Evolutionary conservation across 2,113 vertebrate genomes (phyloP).

Genomic region (Scalopus aquaticus): DNA sequence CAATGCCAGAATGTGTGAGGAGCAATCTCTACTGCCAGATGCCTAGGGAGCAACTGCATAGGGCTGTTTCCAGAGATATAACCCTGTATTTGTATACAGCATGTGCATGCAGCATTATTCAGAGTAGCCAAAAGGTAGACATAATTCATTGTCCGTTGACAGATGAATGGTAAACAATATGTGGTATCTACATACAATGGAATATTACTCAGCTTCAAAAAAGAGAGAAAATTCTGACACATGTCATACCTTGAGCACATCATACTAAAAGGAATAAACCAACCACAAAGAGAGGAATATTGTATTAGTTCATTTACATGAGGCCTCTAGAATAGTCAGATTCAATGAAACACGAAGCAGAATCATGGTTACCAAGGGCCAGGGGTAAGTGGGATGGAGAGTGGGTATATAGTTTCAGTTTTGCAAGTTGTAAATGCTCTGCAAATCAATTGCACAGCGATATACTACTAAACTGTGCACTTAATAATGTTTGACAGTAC

Average conservation of each 20-base stretch:
- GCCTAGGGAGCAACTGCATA: too few species aligned
- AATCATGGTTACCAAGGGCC: background rate
- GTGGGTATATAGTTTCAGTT: background rate
- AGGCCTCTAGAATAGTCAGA: too few species aligned
- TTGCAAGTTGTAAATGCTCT: background rate
- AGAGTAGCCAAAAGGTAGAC: background rate
- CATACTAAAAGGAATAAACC: background rate
- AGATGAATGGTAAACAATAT: background rate
- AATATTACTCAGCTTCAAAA: background rate
- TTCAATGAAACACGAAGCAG: background rate
- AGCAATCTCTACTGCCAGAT: background rate
- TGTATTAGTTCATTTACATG: background rate
- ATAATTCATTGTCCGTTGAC: background rate
- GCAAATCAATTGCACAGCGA: background rate
- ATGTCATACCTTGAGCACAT: background rate
- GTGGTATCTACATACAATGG: background rate
- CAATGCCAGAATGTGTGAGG: too few species aligned
- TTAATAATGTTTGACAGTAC: too few species aligned
- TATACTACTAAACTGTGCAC: background rate
- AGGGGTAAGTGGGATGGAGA: too few species aligned
- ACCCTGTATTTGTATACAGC: background rate
- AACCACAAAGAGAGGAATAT: background rate
- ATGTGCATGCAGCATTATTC: background rate
- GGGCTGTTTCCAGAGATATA: too few species aligned
- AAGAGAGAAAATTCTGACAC: background rate